phyloP scores from a whole-genome alignment of 1,140 invertebrate genomes.

The Protaetia brevitarsis region DNA sequence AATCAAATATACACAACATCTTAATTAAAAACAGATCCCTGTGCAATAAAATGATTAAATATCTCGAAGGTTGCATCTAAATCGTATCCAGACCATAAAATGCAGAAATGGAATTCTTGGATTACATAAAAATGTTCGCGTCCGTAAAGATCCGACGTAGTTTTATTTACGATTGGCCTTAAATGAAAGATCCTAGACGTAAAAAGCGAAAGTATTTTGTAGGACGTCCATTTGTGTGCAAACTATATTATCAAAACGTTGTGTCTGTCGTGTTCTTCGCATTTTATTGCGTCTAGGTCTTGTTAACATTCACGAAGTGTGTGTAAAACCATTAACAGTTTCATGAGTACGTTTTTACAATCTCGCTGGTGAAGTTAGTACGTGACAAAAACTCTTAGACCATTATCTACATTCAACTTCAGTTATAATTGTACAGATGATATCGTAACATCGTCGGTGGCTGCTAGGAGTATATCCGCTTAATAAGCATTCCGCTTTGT shows the following conservation, averaged over 20 bases:
- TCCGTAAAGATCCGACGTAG: neutral
- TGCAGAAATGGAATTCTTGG: neutral
- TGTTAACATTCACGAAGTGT: slow-evolving; percentile 44
- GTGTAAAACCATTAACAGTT: slow-evolving; percentile 43
- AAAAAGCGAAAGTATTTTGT: slow-evolving; percentile 17
- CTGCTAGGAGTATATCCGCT: neutral
- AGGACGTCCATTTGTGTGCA: slow-evolving; percentile 15
- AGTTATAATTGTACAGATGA: slow-evolving; percentile 24
- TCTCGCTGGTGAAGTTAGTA: slow-evolving; percentile 27
- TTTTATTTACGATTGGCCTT: neutral
- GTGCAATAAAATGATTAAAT: neutral
- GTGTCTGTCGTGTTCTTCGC: slow-evolving; percentile 17
- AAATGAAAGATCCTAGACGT: slow-evolving; percentile 9
- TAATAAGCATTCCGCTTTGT: neutral
- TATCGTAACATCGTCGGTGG: neutral
- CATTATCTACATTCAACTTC: slow-evolving; percentile 26
- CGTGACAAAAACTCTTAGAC: slow-evolving; percentile 36
- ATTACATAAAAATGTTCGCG: slow-evolving; percentile 1
- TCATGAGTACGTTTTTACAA: slow-evolving; percentile 42
- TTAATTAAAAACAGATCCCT: neutral
- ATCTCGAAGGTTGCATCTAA: neutral
- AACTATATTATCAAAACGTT: slow-evolving; percentile 21
- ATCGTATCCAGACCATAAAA: neutral
- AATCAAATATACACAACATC: neutral
- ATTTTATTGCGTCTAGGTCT: slow-evolving; percentile 25